Conservation (phyloP, 37 sponge, comb jelly and placozoan genomes). For the Haliclona indistincta region DNA sequence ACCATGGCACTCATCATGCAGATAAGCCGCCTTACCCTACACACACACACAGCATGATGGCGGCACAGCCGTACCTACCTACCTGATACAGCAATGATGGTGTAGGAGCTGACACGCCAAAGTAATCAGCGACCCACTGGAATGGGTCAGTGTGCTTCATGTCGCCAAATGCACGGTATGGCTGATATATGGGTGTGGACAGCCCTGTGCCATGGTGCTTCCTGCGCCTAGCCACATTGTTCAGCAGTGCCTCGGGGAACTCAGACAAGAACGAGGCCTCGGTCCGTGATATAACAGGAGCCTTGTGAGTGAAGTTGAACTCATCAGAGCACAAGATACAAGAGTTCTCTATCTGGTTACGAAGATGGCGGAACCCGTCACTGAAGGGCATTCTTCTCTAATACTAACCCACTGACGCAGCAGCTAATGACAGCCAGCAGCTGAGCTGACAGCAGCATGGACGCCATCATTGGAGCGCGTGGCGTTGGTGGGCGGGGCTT, state of each 20-base stretch:
- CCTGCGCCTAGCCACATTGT: background rate
- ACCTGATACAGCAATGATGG: background rate
- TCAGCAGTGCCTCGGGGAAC: background rate
- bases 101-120: slow-evolving; percentile 7
- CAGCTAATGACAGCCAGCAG: too few species aligned
- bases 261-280: background rate
- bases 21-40: too few species aligned
- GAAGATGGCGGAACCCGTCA: background rate
- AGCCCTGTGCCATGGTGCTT: slow-evolving; percentile 22
- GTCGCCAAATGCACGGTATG: slow-evolving; percentile 42
- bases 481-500: too few species aligned
- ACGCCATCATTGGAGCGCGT: too few species aligned
- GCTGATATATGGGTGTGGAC: slow-evolving; percentile 25
- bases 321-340: background rate
- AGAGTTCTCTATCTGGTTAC: background rate
- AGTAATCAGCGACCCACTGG: slow-evolving; percentile 20
- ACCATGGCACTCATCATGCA: too few species aligned
- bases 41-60: too few species aligned
- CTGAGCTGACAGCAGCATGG: too few species aligned
- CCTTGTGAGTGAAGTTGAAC: background rate
- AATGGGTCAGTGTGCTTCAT: slow-evolving; percentile 38
- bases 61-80: background rate
- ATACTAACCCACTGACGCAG: too few species aligned
- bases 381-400: background rate
- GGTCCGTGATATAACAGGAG: background rate